Conservation (phyloP, 2,888 invertebrate species). For the Platypus cylindrus region DNA sequence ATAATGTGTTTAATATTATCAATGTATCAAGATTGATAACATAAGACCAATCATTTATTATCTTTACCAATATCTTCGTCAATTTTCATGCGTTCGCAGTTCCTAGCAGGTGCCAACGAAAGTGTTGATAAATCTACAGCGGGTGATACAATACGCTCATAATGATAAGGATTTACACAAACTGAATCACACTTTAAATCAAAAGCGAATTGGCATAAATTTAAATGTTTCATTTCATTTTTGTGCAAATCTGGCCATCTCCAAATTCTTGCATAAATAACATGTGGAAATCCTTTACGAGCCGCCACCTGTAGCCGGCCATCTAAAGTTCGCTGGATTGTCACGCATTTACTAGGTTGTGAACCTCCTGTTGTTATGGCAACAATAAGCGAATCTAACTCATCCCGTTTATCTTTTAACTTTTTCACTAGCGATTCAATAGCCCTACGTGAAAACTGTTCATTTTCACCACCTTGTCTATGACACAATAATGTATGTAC, state of each 20-base stretch:
- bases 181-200: conserved; percentile 98
- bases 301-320: conserved; percentile 97
- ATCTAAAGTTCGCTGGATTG: conserved; percentile 94
- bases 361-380: conserved; percentile 96
- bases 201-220: conserved; percentile 95
- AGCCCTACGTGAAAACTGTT: conserved; percentile 93
- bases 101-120: conserved; percentile 64
- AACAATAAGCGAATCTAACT: conserved; percentile 91
- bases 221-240: conserved; percentile 94
- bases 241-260: conserved; percentile 98
- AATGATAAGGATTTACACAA: conserved; percentile 98
- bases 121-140: conserved; percentile 90
- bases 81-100: conserved; percentile 42
- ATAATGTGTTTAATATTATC: no score
- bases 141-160: conserved; percentile 95
- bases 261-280: conserved; percentile 97
- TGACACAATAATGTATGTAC: conserved; percentile 99
- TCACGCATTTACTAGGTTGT: conserved; percentile 96
- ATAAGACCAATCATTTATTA: no score
- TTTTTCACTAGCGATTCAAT: conserved; percentile 98
- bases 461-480: conserved; percentile 94
- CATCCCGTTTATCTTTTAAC: conserved; percentile 95
- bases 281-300: conserved; percentile 97
- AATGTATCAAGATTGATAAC: no score
- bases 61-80: conserved; percentile 45